These are phyloP conservation scores for Ormia ochracea DNA, from an alignment of 2,888 invertebrate genomes.

Conservation along the genomic window DNA sequence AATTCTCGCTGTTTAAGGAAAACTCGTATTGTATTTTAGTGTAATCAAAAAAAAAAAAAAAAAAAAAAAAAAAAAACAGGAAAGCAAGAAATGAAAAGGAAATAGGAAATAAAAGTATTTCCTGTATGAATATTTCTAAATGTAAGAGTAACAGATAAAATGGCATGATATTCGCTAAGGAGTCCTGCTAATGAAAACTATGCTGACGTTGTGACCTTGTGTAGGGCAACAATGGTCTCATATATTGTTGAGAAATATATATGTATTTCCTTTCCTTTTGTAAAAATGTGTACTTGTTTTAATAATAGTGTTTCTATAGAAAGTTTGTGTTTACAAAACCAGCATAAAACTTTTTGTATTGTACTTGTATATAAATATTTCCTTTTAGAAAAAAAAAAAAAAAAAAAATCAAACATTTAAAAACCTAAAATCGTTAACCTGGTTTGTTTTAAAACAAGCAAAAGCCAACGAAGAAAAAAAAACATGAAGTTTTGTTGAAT, in stretches of 20 bases:
- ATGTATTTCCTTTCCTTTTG: no score
- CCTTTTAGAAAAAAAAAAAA: no score
- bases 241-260: not conserved
- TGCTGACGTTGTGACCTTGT: conserved; percentile 22
- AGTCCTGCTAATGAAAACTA: not conserved
- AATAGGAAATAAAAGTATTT: not conserved
- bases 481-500: not conserved
- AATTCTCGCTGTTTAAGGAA: no score
- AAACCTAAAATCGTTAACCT: conserved; percentile 42
- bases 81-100: no score
- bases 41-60: no score
- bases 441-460: conserved; percentile 7
- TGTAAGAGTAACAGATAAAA: not conserved
- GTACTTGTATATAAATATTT: not conserved
- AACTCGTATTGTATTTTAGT: no score
- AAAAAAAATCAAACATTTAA: not conserved
- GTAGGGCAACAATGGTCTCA: conserved; percentile 9
- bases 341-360: not conserved
- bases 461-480: no score
- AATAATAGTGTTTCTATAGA: not conserved
- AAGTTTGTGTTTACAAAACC: not conserved
- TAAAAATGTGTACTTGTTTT: not conserved
- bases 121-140: not conserved
- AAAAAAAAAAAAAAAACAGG: no score
- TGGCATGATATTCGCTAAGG: not conserved